Evolutionary conservation across 2,888 invertebrate species (phyloP).

Genomic region (Melanophora roralis): DNA sequence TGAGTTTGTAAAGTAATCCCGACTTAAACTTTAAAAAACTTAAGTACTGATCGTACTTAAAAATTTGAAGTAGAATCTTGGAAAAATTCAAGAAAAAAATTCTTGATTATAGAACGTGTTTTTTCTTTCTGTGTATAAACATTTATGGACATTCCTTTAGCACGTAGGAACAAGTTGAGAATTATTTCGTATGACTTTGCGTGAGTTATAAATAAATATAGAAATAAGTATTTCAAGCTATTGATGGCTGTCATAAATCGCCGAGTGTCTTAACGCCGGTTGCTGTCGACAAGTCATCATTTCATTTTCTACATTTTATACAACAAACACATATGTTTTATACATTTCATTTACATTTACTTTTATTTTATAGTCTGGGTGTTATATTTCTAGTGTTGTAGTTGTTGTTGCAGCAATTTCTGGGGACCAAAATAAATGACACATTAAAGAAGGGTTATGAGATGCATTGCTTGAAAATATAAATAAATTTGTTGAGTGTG

Average conservation of each 20-base stretch:
- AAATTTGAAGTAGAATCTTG: no score
- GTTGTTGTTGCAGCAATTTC: constrained; percentile 18
- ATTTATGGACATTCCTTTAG: no score
- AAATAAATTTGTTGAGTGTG: not conserved
- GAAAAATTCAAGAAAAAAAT: no score
- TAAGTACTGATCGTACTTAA: no score
- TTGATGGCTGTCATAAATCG: constrained; percentile 66
- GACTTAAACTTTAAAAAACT: no score
- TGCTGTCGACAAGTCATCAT: constrained; percentile 38
- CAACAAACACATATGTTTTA: not conserved
- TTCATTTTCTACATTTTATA: constrained; percentile 23
- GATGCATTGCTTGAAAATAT: constrained; percentile 35
- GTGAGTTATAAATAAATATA: constrained; percentile 49
- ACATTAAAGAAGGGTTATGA: constrained; percentile 59
- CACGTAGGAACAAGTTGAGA: no score
- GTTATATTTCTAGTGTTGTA: not conserved
- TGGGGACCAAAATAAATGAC: constrained; percentile 48
- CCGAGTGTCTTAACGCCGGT: constrained; percentile 57
- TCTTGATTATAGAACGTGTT: no score
- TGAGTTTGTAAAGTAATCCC: no score
- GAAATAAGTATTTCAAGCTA: constrained; percentile 52
- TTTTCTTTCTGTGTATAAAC: no score
- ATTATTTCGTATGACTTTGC: constrained; percentile 35
- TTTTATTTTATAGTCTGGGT: not conserved
- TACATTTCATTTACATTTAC: constrained; percentile 8